Evolutionary conservation across 2,888 invertebrate genomes (phyloP).

Genomic region (Hirtodrosophila confusa): DNA sequence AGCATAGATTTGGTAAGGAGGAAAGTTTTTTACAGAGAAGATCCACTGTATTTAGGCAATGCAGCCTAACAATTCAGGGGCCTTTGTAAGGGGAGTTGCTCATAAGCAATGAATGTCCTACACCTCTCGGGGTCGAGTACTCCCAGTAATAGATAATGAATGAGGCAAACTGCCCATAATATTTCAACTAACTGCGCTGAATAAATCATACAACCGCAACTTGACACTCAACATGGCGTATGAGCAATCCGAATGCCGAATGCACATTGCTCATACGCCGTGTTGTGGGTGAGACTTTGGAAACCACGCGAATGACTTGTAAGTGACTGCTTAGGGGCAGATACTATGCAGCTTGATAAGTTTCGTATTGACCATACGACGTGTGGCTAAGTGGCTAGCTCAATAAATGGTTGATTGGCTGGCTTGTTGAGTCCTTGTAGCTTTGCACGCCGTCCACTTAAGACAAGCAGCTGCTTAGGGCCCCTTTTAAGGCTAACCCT

Average conservation of each 20-base stretch:
- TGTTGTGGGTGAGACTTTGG: conserved; percentile 13
- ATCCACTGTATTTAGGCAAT: neutral
- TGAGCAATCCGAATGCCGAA: conserved; percentile 43
- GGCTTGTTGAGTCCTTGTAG: conserved; percentile 17
- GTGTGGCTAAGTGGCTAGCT: conserved; percentile 20
- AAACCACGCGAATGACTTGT: conserved; percentile 19
- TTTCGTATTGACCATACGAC: conserved; percentile 8
- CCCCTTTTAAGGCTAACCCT: neutral
- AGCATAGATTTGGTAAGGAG: too few species aligned
- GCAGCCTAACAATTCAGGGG: neutral
- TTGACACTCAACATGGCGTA: conserved; percentile 41
- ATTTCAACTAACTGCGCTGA: conserved; percentile 15
- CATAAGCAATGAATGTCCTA: neutral
- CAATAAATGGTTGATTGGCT: conserved; percentile 24
- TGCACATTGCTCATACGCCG: conserved; percentile 56
- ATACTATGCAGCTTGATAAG: neutral
- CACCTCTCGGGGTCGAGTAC: neutral
- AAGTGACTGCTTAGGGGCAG: conserved; percentile 13
- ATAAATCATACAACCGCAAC: conserved; percentile 21
- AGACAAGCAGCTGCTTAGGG: conserved; percentile 1
- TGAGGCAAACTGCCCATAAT: conserved; percentile 28
- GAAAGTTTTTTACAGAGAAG: too few species aligned
- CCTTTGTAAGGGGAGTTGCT: neutral
- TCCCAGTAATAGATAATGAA: conserved; percentile 18
- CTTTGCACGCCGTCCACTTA: conserved; percentile 16